phyloP scores from a whole-genome alignment of 2,888 invertebrate species.

The Hydropsyche betteni region DNA sequence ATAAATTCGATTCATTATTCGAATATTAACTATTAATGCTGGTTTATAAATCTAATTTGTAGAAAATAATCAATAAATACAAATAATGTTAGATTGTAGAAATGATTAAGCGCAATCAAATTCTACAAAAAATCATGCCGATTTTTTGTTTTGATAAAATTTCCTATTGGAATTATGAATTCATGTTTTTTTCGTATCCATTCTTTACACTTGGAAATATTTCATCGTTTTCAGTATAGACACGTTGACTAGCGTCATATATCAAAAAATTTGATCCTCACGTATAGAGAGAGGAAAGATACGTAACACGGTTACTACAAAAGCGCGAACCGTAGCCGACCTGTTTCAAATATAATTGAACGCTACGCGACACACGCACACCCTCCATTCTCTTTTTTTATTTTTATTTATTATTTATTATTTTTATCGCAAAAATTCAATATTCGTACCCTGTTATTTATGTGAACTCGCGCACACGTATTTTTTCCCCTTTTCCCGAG shows the following conservation, averaged over 20 bases:
- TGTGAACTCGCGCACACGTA: slow-evolving; percentile 10
- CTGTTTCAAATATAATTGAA: slow-evolving; percentile 30
- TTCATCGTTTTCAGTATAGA: too few relatives aligned
- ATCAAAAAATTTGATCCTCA: slow-evolving; percentile 28
- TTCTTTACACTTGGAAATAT: too few relatives aligned
- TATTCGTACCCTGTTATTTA: slow-evolving; percentile 45
- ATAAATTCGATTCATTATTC: too few relatives aligned
- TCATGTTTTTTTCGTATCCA: too few relatives aligned
- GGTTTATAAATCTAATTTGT: too few relatives aligned
- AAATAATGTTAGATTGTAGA: too few relatives aligned
- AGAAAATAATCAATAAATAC: too few relatives aligned
- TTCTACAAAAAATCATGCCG: too few relatives aligned
- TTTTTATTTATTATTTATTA: slow-evolving; percentile 1
- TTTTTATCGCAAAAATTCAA: slow-evolving; percentile 40
- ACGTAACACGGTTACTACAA: slow-evolving; percentile 15
- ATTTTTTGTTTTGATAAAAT: too few relatives aligned
- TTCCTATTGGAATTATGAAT: too few relatives aligned
- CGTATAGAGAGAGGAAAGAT: not conserved
- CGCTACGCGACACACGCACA: slow-evolving; percentile 15
- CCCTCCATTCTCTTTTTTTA: not conserved
- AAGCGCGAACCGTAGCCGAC: slow-evolving; percentile 15
- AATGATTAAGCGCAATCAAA: too few relatives aligned
- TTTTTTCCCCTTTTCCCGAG: not conserved
- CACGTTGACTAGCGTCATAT: slow-evolving; percentile 20
- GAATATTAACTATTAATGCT: too few relatives aligned